phyloP scores from a whole-genome alignment of 2,113 vertebrate species.

The Paradoxurus hermaphroditus region DNA sequence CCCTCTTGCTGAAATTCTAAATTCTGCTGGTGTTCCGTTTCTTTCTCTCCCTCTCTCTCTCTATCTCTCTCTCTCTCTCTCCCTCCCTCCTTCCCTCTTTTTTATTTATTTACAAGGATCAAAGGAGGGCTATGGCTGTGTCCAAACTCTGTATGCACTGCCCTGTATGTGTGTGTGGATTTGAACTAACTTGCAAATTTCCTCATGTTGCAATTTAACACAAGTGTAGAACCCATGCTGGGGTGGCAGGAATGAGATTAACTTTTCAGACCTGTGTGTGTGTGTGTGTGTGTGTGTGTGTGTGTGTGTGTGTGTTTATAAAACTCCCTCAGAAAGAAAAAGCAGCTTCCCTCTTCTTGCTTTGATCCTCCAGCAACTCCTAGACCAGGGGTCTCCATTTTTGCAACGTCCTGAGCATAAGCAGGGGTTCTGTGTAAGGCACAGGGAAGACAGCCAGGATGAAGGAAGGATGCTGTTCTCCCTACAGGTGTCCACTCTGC shows the following conservation, averaged over 20 bases:
- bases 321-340: not conserved
- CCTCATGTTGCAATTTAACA: not conserved
- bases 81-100: not conserved
- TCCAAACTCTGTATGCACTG: not conserved
- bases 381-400: not conserved
- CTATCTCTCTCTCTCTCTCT: not conserved
- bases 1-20: not conserved
- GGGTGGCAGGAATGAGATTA: not conserved
- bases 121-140: not conserved
- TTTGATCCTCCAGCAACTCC: not conserved
- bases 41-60: not conserved
- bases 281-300: too few relatives aligned
- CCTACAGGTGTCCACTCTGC: not conserved
- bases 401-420: not conserved
- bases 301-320: not conserved
- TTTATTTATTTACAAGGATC: not conserved
- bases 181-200: not conserved
- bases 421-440: not conserved
- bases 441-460: not conserved
- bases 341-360: not conserved
- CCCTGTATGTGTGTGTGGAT: not conserved
- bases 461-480: not conserved
- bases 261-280: not conserved
- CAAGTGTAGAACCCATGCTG: not conserved
- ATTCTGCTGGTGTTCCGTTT: not conserved